Base-by-base conservation (phyloP, 1,140 invertebrate species). In the Drosophila aff. region DNA sequence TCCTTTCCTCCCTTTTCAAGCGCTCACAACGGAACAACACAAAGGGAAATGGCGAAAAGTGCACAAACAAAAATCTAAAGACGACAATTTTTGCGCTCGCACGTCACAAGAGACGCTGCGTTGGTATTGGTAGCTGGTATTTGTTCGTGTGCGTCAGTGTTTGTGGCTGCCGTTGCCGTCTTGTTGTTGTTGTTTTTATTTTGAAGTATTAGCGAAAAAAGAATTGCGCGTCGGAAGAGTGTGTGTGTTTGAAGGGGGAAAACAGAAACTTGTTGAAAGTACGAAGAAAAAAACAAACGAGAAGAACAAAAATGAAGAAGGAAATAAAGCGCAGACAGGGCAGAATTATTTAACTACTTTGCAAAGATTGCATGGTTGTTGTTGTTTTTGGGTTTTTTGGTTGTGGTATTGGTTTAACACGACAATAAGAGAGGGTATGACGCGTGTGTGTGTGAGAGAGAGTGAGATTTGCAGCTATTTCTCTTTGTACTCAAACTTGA, bases 311-410 rank as follows among this genome's bases (percentile, higher is more conserved):
- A 90, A 89, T 79, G 85, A 82, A 87, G 82, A 87, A 81, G 84
- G 84, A 89, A 89, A 89, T 89, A 89, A 89, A 89, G 84, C 85
- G 84, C 84, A 89, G 84, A 89, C 84, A 89, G 84, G 84, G 84
- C 84, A 89, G 84, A 89, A 90, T 89, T 89, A 89, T 89, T 89
- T 90, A 89, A 89, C 84, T 89, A 89, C 85, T 89, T 81, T 90
- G 84, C 84, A 89, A 77, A 79, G 81, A 87, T 82, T 89, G 84
- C 84, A 89, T 87, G 33, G 52, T 57, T 57, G 85, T 81, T 55
- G 77, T 81, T 83, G 62, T 80, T 80, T 60, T 79, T 72, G 36
- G 53, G 50, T 55, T 65, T 71, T 76, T 44, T 61, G 53, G 43
- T 52, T 58, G 49, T 62, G 62, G 68, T 62, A 41, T 59, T 79